A percentile compares a stretch with the other conserved stretches of the same genome.
phyloP scores from a whole-genome alignment of 2,888 invertebrate species.

The Creontiades dilutus region DNA sequence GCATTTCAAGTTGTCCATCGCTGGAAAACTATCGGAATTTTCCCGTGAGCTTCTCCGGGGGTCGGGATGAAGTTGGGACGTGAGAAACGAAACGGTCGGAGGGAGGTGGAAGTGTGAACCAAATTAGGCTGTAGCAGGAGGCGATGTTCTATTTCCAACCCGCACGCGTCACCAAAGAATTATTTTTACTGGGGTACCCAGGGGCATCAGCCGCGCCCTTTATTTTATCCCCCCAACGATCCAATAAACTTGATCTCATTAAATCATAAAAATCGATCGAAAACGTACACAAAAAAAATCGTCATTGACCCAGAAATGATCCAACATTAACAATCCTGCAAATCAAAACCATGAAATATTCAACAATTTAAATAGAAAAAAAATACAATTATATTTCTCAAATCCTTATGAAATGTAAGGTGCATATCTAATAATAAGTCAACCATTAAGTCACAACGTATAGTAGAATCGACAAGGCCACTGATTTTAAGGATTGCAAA shows the following conservation, averaged over 20 bases:
- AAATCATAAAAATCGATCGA: background rate
- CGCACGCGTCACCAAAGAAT: constrained; percentile 45
- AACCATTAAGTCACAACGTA: too few relatives aligned
- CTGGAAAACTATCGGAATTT: background rate
- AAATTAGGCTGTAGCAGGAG: constrained; percentile 53
- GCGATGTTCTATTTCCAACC: constrained; percentile 36
- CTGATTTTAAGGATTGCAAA: too few relatives aligned
- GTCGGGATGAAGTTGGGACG: background rate
- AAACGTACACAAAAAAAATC: too few relatives aligned
- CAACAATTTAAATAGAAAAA: too few relatives aligned
- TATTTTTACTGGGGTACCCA: constrained; percentile 34
- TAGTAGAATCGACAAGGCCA: too few relatives aligned
- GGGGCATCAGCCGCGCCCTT: constrained; percentile 62
- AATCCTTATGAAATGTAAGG: too few relatives aligned
- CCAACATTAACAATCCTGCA: too few relatives aligned
- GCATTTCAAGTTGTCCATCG: background rate
- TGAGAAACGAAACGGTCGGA: background rate
- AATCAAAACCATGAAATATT: too few relatives aligned
- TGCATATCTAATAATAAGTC: too few relatives aligned
- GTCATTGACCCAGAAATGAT: too few relatives aligned
- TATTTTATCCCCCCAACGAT: background rate
- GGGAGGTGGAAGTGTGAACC: constrained; percentile 41
- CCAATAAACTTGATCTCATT: background rate
- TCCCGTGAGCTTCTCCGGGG: background rate
- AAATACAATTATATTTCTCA: too few relatives aligned